Percentiles rank a stretch among this genome's conserved stretches.
Evolutionary conservation across 2,113 vertebrate genomes (phyloP).

Genomic region (Phrynosoma platyrhinos): DNA sequence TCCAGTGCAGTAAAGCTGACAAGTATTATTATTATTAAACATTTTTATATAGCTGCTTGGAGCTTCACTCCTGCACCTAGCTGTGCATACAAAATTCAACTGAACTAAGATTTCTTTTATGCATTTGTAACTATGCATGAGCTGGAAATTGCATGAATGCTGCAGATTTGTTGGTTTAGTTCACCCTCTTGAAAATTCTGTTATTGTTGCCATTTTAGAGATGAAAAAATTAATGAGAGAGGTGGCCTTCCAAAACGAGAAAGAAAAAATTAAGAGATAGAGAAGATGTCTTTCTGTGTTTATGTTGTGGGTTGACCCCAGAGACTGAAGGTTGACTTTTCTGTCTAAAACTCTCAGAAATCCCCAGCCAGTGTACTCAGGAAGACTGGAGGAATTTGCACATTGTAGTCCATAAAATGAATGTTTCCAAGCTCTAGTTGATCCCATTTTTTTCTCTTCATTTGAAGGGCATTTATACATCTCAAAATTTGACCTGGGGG

Average conservation of each 20-base stretch:
- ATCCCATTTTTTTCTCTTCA: too few species aligned
- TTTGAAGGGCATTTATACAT: not conserved
- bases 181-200: not conserved
- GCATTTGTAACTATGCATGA: not conserved
- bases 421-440: too few species aligned
- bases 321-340: too few species aligned
- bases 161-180: not conserved
- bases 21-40: not conserved
- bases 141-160: not conserved
- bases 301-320: not conserved
- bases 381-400: too few species aligned
- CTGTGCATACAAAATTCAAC: not conserved
- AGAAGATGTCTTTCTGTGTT: not conserved
- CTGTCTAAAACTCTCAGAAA: too few species aligned
- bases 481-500: not conserved
- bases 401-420: too few species aligned
- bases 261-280: not conserved
- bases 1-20: not conserved
- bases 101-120: not conserved
- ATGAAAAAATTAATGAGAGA: not conserved
- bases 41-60: not conserved
- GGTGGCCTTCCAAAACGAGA: not conserved
- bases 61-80: not conserved
- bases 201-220: not conserved
- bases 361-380: too few species aligned